Evolutionary conservation across 2,888 invertebrate genomes (phyloP), one percentile per base, ranked within the genome.

Genomic region (Scrobipalpa atriplicella): DNA sequence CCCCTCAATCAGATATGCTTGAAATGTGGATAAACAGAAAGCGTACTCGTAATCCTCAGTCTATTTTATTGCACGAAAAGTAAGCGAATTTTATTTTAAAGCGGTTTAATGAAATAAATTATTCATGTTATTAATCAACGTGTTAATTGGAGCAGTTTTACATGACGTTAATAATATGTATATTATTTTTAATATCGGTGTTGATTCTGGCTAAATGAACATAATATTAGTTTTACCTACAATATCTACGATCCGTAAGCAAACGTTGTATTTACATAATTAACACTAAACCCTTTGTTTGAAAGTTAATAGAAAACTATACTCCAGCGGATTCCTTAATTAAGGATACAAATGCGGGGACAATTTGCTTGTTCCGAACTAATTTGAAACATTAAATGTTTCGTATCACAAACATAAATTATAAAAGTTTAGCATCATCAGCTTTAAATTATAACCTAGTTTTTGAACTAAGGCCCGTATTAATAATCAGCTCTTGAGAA

Each of bases 121-220:
- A 43, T 62, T 62, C 41, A 62, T 43, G 21, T 41, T 41, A 62
- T 62, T 19, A 21, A 62, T 62, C 41, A 41, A 16, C n/a, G 47
- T 16, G n/a, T 47, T 16, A 3, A 29, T 29, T 29, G 29, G 29
- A 29, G 5, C 29, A 29, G 29, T 29, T 29, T n/a, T n/a, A n/a
- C n/a, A 29, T 5, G 2, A 29, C 29, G 2, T 29, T 3, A 29
- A 29, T 29, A 5, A 29, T 3, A 2, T 3, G 5, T 29, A 29
- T 29, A 3, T 29, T 29, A 29, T 3, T 29, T 29, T 29, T 29
- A 29, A 29, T 29, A 29, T 29, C 2, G 29, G 2, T 29, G 29
- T 29, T 29, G 29, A 29, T 29, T 29, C 29, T 29, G 29, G 5
- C 29, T 3, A 29, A 29, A 29, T 29, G n/a, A 29, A 29, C 29